Conservation (phyloP, 2,113 vertebrate genomes). For the Pomatorhinus ruficollis region DNA sequence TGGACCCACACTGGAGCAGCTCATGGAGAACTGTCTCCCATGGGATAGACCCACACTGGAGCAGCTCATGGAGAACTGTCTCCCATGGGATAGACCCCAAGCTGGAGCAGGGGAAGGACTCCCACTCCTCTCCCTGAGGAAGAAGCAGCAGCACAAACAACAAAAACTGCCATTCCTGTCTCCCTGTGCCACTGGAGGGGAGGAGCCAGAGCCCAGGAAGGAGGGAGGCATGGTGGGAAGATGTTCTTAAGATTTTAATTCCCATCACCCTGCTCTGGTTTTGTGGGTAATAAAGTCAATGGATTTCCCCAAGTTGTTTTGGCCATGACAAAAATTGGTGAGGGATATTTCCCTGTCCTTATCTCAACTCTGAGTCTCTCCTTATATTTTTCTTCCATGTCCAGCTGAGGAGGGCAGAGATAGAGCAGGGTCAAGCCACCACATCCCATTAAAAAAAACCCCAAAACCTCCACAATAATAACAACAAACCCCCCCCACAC, state of each 20-base stretch:
- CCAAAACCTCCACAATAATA: background rate
- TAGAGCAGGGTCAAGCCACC: background rate
- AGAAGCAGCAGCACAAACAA: background rate
- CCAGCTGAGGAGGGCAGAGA: background rate
- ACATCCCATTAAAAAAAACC: background rate
- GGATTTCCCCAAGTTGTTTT: background rate
- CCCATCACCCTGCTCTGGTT: background rate
- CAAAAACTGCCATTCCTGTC: background rate
- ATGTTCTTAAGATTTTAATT: background rate
- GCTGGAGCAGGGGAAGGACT: background rate
- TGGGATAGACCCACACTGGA: background rate
- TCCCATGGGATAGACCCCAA: rapidly evolving
- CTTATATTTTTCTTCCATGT: background rate
- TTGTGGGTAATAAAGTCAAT: background rate
- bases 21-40: rapidly evolving
- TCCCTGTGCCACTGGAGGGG: background rate
- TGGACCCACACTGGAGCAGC: background rate
- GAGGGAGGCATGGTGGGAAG: background rate
- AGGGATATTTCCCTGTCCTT: background rate
- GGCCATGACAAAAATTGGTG: background rate
- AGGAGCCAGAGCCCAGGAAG: background rate
- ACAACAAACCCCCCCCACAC: rapidly evolving
- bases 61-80: background rate
- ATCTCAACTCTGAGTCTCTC: background rate
- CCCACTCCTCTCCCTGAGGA: background rate